Conservation (phyloP, 1,140 invertebrate species). For the Eumeta japonica region DNA sequence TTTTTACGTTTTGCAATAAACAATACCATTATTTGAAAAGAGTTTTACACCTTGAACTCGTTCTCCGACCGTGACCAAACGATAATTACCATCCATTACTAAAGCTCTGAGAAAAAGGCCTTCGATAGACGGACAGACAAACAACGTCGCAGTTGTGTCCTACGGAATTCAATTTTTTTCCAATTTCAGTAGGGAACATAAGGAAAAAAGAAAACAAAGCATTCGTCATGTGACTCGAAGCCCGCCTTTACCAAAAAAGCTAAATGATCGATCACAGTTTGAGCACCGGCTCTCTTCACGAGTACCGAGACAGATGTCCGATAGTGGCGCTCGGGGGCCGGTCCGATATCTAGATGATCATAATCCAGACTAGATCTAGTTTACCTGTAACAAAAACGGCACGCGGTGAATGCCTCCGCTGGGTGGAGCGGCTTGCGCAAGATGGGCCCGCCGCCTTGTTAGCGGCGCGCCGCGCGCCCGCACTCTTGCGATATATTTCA, state of each 20-base stretch:
- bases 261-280: background rate
- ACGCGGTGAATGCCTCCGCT: constrained; percentile 22
- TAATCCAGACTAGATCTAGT: background rate
- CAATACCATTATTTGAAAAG: no score
- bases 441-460: constrained; percentile 48
- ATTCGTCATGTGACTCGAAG: no score
- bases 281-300: background rate
- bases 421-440: constrained; percentile 51
- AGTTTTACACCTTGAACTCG: no score
- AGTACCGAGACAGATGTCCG: background rate
- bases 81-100: no score
- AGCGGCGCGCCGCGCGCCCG: constrained; percentile 31
- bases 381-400: background rate
- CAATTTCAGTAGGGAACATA: no score
- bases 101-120: no score
- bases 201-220: no score
- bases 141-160: no score
- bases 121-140: no score
- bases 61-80: no score
- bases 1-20: no score
- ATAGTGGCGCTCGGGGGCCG: background rate
- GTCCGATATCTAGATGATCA: background rate
- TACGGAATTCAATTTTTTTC: no score
- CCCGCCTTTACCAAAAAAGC: background rate
- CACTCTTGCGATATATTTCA: constrained; percentile 39